phyloP scores from a whole-genome alignment of 2,797 vertebrate species.

The Fistularia tabacaria region DNA sequence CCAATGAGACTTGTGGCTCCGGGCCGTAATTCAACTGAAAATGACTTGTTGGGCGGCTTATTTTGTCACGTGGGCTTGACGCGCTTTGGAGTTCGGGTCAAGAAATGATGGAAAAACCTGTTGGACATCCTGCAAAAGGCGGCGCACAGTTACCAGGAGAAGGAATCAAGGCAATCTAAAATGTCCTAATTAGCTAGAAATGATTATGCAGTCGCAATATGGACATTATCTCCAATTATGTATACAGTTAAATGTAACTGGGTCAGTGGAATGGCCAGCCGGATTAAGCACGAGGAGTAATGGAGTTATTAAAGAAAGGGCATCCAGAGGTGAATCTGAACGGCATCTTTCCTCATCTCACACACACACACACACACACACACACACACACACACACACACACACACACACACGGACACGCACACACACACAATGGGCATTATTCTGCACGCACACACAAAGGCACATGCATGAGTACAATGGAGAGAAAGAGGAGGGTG shows the following conservation, averaged over 20 bases:
- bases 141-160: too few species aligned
- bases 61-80: too few species aligned
- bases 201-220: too few species aligned
- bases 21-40: too few species aligned
- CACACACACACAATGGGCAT: neutral
- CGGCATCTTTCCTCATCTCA: conserved; percentile 5
- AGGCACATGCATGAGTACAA: conserved; percentile 20
- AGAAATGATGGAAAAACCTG: too few species aligned
- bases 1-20: too few species aligned
- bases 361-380: conserved; percentile 1
- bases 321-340: conserved; percentile 65
- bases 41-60: too few species aligned
- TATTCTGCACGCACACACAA: conserved; percentile 6
- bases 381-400: conserved; percentile 14
- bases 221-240: too few species aligned
- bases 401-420: conserved; percentile 1
- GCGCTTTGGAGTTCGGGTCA: too few species aligned
- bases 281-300: conserved; percentile 61
- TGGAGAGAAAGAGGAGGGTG: conserved; percentile 32
- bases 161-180: too few species aligned
- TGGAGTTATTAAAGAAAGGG: conserved; percentile 55
- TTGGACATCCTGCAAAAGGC: too few species aligned
- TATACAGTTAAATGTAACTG: conserved; percentile 25
- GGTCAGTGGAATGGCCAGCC: conserved; percentile 25
- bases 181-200: too few species aligned